Evolutionary conservation across 2,113 vertebrate genomes (phyloP).

Genomic region (Erythrocercus mccallii): DNA sequence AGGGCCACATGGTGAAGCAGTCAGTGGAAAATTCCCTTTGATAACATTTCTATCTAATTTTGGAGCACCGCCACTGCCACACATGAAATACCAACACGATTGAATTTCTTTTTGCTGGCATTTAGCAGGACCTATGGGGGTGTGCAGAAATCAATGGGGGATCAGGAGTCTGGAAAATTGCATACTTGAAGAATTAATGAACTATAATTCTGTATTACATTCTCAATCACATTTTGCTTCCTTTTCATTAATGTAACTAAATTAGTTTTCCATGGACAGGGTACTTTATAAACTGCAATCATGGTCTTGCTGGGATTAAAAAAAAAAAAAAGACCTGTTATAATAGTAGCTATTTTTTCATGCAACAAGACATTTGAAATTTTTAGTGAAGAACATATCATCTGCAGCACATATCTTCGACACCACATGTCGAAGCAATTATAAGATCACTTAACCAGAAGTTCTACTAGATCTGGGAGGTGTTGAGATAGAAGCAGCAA

Average conservation of each 20-base stretch:
- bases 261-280: constrained; percentile 71
- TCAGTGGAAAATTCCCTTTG: constrained; percentile 64
- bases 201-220: constrained; percentile 70
- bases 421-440: constrained; percentile 27
- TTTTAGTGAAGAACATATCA: constrained; percentile 4
- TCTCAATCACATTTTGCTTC: constrained; percentile 72
- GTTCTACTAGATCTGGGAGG: background rate
- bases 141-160: constrained; percentile 71
- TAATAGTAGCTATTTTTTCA: constrained; percentile 34
- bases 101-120: constrained; percentile 67
- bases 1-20: constrained; percentile 27
- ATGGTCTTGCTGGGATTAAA: constrained; percentile 9
- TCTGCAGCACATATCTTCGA: background rate
- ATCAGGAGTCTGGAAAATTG: constrained; percentile 74
- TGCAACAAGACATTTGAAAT: constrained; percentile 31
- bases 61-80: background rate
- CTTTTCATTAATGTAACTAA: constrained; percentile 76
- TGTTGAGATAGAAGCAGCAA: background rate
- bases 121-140: constrained; percentile 58
- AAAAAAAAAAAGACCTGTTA: background rate
- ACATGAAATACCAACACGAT: constrained; percentile 50
- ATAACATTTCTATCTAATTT: constrained; percentile 44
- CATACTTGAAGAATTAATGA: constrained; percentile 78
- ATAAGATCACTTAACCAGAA: background rate
- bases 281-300: constrained; percentile 59